Conservation (phyloP, 2,113 vertebrate species). For the Geococcyx californianus region DNA sequence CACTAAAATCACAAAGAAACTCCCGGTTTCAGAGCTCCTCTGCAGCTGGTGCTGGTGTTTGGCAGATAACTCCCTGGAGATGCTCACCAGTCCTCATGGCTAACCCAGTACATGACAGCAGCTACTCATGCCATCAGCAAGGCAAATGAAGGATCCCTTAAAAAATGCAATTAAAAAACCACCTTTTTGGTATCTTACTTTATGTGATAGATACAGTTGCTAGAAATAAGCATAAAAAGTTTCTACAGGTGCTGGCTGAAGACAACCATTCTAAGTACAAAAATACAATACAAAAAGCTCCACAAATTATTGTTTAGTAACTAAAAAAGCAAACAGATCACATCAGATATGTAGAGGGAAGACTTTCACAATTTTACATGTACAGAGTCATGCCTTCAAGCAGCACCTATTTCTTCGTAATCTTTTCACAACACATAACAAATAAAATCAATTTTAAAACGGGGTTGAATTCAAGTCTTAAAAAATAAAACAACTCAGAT, state of each 20-base stretch:
- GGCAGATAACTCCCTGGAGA: not conserved
- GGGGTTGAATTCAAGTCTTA: constrained; percentile 21
- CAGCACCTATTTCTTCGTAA: not conserved
- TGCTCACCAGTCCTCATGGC: not conserved
- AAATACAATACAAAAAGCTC: not conserved
- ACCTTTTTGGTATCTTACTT: not conserved
- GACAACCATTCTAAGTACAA: not conserved
- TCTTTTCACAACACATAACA: constrained; percentile 1
- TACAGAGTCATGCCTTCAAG: not conserved
- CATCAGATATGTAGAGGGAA: not conserved
- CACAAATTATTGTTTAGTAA: not conserved
- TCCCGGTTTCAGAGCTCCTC: accelerated
- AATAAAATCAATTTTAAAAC: constrained; percentile 33
- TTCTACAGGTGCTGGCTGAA: not conserved
- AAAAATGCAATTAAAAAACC: not conserved
- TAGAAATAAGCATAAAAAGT: not conserved
- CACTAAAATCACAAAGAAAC: not conserved
- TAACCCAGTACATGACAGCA: not conserved
- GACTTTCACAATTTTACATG: not conserved
- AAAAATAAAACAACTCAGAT: constrained; percentile 12
- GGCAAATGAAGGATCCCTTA: not conserved
- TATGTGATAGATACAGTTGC: not conserved
- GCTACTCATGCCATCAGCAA: not conserved
- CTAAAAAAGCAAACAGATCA: constrained; percentile 12
- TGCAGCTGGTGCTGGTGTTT: not conserved